Conservation (phyloP, 2,113 vertebrate species). For the Colistium nudipinnis region DNA sequence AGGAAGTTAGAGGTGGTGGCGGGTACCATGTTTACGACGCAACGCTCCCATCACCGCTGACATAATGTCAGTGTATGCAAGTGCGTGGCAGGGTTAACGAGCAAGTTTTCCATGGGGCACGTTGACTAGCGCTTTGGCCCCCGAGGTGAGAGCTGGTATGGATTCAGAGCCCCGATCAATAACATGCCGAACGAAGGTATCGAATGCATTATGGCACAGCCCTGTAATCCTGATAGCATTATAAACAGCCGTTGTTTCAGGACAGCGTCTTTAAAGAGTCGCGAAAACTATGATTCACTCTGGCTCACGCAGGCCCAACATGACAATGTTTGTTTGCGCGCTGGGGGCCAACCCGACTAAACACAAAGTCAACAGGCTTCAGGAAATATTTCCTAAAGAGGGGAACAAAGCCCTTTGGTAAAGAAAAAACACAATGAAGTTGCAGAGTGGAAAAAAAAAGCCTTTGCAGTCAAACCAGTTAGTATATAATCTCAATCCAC, state of each 20-base stretch:
- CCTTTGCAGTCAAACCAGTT: not conserved
- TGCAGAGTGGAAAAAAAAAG: too few species aligned
- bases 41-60: constrained; percentile 11
- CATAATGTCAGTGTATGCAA: not conserved
- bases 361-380: constrained; percentile 6
- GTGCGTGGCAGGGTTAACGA: constrained; percentile 6
- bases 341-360: not conserved
- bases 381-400: constrained; percentile 17
- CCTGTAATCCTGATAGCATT: constrained; percentile 4
- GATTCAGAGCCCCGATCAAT: constrained; percentile 48
- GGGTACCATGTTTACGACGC: constrained; percentile 15
- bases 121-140: constrained; percentile 8
- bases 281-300: not conserved
- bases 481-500: not conserved
- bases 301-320: not conserved
- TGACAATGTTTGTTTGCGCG: too few species aligned
- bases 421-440: too few species aligned
- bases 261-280: not conserved
- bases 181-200: constrained; percentile 20
- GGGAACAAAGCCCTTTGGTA: not conserved
- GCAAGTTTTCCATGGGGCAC: constrained; percentile 58
- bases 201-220: constrained; percentile 9
- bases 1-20: not conserved
- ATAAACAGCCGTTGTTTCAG: not conserved
- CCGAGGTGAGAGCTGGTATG: constrained; percentile 18